phyloP scores from a whole-genome alignment of 2,888 invertebrate genomes.

The Mylabris sibirica region DNA sequence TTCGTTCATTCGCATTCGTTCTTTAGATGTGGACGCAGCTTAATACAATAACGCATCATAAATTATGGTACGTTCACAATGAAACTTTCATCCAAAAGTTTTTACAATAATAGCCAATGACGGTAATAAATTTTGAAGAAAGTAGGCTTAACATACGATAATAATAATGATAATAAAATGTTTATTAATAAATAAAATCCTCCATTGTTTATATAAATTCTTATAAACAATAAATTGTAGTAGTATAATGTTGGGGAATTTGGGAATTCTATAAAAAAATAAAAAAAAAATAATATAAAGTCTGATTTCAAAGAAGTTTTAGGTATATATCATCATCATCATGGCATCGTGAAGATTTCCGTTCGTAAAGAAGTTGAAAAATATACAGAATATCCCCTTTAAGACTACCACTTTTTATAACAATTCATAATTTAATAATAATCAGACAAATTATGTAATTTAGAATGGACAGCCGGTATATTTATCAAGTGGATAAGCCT shows the following conservation, averaged over 20 bases:
- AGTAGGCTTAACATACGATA: not conserved
- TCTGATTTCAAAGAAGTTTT: constrained; percentile 8
- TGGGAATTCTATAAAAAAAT: not conserved
- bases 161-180: not conserved
- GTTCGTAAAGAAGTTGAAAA: not conserved
- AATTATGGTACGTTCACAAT: too few relatives aligned
- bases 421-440: too few relatives aligned
- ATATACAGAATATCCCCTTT: not conserved
- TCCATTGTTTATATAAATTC: not conserved
- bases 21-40: too few relatives aligned
- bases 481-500: not conserved
- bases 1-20: too few relatives aligned
- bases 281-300: not conserved
- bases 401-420: too few relatives aligned
- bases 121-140: not conserved
- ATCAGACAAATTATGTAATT: not conserved
- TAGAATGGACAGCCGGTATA: not conserved
- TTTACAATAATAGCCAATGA: not conserved
- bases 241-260: not conserved
- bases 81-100: not conserved
- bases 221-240: not conserved
- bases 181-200: not conserved
- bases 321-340: not conserved
- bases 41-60: too few relatives aligned
- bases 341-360: too few relatives aligned